Evolutionary conservation across 2,797 vertebrate species (phyloP), one percentile per base, ranked within the genome.

Genomic region (Coranthus polyacanthus): DNA sequence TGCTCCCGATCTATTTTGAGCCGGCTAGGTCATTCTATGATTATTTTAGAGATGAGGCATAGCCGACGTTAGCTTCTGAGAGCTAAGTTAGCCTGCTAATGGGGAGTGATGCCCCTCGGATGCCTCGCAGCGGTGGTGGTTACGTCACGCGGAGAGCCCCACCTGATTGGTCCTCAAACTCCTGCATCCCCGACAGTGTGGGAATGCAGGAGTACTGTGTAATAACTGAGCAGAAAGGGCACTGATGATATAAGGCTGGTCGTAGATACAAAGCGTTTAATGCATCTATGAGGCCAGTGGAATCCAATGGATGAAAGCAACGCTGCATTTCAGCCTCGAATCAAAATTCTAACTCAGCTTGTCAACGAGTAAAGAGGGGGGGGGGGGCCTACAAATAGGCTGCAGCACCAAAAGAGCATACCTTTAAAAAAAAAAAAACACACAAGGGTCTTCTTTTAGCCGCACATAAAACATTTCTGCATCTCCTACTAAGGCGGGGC

Each of bases 41-140:
- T 74, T 63, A 29, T 59, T 47, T 29, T 6, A 6, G 26, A 53
- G 43, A 41, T 9, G 5, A 49, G 17, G 20, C 85, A 91, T 86
- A 15, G 76, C 78, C 82, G 39, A 10, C 72, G 53, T 47, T 79
- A 72, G 85, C 82, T 15, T 17, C n/a, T 26, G 69, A 66, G 81
- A 86, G 77, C 81, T 64, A 32, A 24, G 51, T 66, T 83, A 86
- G 72, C 79, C 69, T 68, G 83, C 85, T 82, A 81, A 58, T 17
- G 67, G 68, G 74, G 44, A 75, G 36, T 2, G 81, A 69, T 69
- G 62, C 59, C 39, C 45, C 58, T 49, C 60, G 29, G 41, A 20
- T 56, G 54, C 50, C 65, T 62, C 59, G 0, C 21, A 39, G 63
- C 49, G n/a, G 62, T 36, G 36, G 5, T 8, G 43, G 2, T 91